Evolutionary conservation across 2,113 vertebrate genomes (phyloP).

Genomic region (human): DNA sequence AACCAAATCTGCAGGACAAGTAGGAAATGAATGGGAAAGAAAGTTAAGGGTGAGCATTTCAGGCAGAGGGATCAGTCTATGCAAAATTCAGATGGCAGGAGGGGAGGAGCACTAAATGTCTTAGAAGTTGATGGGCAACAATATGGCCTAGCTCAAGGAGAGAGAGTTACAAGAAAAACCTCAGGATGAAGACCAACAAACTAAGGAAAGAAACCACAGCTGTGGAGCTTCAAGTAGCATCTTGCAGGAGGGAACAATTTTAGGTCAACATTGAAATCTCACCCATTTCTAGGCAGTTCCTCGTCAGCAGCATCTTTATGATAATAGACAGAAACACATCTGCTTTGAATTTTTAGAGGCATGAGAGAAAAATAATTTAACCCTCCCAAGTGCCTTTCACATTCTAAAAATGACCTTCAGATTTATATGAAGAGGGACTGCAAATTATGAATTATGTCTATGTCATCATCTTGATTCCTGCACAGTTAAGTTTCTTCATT

Average conservation of each 20-base stretch:
- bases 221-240: background rate
- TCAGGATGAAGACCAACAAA: background rate
- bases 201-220: background rate
- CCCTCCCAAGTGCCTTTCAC: background rate
- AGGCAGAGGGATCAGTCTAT: background rate
- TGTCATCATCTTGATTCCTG: background rate
- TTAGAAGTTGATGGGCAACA: background rate
- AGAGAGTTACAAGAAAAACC: background rate
- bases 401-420: constrained; percentile 11
- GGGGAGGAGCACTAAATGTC: fast-evolving
- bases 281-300: background rate
- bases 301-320: background rate
- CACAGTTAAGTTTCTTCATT: background rate
- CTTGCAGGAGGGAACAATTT: background rate
- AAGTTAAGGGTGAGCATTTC: background rate
- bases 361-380: background rate
- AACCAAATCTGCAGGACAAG: background rate
- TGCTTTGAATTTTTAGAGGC: background rate
- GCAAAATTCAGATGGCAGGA: too few relatives aligned
- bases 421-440: background rate
- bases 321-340: background rate
- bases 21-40: background rate
- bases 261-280: background rate
- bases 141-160: background rate
- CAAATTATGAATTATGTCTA: constrained; percentile 10